A percentile compares a stretch with the other conserved stretches of the same genome.
phyloP scores from a whole-genome alignment of 2,888 invertebrate genomes.

The Oeneis ivallda region DNA sequence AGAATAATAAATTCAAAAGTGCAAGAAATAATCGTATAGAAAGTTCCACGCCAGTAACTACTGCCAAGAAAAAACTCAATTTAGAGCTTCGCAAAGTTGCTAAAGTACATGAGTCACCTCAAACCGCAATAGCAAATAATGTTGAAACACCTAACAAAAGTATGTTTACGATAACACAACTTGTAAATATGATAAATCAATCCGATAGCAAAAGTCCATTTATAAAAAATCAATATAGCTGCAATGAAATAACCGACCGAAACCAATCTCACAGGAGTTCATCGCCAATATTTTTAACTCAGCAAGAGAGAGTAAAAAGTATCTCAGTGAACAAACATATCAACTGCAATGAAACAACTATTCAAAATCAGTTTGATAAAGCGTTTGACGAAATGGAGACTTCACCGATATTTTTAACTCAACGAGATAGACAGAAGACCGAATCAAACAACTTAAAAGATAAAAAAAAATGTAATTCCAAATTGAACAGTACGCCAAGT shows the following conservation, averaged over 20 bases:
- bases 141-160: slow-evolving; percentile 60
- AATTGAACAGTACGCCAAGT: slow-evolving; percentile 22
- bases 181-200: slow-evolving; percentile 72
- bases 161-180: slow-evolving; percentile 73
- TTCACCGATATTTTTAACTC: slow-evolving; percentile 20
- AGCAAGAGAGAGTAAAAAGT: slow-evolving; percentile 52
- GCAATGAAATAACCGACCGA: slow-evolving; percentile 18
- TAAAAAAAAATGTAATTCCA: slow-evolving; percentile 16
- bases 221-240: slow-evolving; percentile 26
- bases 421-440: slow-evolving; percentile 48
- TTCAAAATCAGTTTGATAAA: not conserved
- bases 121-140: not conserved
- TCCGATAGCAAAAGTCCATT: slow-evolving; percentile 43
- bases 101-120: slow-evolving; percentile 3
- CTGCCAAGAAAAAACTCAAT: slow-evolving; percentile 33
- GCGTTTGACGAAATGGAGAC: not conserved
- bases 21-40: slow-evolving; percentile 49
- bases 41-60: slow-evolving; percentile 50
- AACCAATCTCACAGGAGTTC: slow-evolving; percentile 45
- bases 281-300: slow-evolving; percentile 68
- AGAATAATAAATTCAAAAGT: slow-evolving; percentile 55
- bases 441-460: slow-evolving; percentile 18
- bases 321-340: not conserved
- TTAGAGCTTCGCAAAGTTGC: not conserved
- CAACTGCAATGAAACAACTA: not conserved